Conservation (phyloP, 2,797 vertebrate species). For the Prionace glauca region DNA sequence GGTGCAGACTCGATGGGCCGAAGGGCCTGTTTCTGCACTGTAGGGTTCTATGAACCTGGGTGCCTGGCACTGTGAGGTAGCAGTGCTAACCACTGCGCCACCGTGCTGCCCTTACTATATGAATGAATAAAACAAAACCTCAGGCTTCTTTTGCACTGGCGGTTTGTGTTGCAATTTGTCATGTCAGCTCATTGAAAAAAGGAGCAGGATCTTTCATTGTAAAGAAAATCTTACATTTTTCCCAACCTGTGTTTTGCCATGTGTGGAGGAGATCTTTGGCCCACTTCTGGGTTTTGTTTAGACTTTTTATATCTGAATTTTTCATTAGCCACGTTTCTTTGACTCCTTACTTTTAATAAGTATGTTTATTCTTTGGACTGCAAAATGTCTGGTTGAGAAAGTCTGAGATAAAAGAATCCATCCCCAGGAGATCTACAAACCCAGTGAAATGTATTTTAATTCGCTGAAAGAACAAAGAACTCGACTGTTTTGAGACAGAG, state of each 20-base stretch:
- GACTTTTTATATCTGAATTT: no score
- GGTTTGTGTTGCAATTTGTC: background rate
- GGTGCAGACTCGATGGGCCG: no score
- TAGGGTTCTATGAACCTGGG: no score
- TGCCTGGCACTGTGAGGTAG: no score
- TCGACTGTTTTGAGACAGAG: no score
- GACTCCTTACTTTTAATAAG: background rate
- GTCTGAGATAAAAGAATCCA: background rate
- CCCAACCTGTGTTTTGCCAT: no score
- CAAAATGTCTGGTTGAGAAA: background rate
- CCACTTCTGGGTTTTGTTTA: background rate
- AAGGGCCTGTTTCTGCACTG: no score
- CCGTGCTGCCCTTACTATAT: no score
- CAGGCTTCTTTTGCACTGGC: background rate
- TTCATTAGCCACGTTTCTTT: background rate
- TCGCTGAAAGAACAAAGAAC: no score
- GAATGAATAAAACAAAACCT: background rate
- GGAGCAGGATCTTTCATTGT: background rate
- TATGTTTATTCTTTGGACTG: background rate
- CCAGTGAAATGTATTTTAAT: no score
- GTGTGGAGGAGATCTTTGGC: no score
- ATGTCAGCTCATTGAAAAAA: background rate
- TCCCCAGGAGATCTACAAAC: background rate
- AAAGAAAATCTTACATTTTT: background rate
- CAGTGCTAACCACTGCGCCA: no score